Base-by-base conservation (phyloP, 2,888 invertebrate genomes). In the Nomada flava region DNA sequence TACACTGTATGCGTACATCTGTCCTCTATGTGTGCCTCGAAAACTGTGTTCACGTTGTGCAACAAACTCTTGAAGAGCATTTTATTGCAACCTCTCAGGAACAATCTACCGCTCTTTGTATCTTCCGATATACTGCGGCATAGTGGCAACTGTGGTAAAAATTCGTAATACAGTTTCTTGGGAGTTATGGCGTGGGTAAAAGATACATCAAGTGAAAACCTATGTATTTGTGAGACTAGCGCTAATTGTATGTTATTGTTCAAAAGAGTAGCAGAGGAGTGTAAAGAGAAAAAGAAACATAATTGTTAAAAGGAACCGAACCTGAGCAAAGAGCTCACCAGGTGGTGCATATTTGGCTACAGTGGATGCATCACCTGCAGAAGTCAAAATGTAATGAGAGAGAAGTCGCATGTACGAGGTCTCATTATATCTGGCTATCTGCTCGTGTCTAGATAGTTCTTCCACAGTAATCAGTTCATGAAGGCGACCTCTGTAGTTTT, bases 1-100 rank as follows among this genome's bases (percentile, higher is more conserved):
- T 97, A 97, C 64, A 98, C 96, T 86, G 96, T 96, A 90, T 96
- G 96, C 92, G 97, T 97, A 5, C 96, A 96, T 91, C 97, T 97
- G 91, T 97, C 97, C 92, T 97, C 97, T 84, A 98, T 96, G 42
- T 96, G 92, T 1, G 96, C 96, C 94, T 97, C 97, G 90, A 96
- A 97, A 0, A 83, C 42, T 3, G 11, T 10, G 0, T 60, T 23
- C 7, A 42, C 20, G 10, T 44, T 7, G 15, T 23, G 52, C 10
- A 76, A 20, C 15, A 62, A 29, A 10, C 23, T 11, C 67, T 89
- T 91, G 52, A 97, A 93, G 81, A 96, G 95, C 10, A 97, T 96
- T 55, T 95, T 95, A 79, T 95, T 96, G 91, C 97, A 97, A 90
- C 97, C 97, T 90, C 96, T 96, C 20, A 97, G 94, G 80, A 98